These are phyloP conservation scores for Furnarius figulus DNA, from an alignment of 2,113 vertebrate species.

Conservation along the genomic window DNA sequence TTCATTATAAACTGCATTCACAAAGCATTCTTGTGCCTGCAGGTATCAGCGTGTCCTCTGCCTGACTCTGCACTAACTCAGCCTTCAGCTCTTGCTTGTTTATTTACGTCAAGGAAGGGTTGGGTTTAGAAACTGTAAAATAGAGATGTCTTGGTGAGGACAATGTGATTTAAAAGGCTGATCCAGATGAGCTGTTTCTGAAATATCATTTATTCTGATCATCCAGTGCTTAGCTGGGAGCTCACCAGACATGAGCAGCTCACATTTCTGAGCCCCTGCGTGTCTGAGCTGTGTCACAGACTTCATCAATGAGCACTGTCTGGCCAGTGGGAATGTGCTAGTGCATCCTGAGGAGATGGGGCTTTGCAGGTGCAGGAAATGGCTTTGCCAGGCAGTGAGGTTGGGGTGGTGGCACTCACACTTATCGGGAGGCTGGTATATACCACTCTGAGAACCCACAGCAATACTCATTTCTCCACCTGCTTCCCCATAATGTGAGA, in stretches of 20 bases:
- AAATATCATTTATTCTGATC: not conserved
- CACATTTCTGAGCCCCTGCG: accelerated
- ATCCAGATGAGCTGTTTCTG: not conserved
- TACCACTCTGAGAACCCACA: not conserved
- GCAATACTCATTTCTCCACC: not conserved
- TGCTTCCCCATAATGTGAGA: not conserved
- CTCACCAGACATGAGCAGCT: not conserved
- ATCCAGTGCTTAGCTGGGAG: not conserved
- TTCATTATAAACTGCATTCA: not conserved
- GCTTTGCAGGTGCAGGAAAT: slow-evolving; percentile 28
- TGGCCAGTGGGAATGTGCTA: not conserved
- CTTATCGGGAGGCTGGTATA: not conserved
- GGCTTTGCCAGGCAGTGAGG: not conserved
- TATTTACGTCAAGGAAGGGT: not conserved
- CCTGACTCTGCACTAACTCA: not conserved
- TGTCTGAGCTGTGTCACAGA: not conserved
- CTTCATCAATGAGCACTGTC: not conserved
- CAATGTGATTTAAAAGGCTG: not conserved
- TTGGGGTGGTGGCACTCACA: not conserved
- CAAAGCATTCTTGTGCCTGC: not conserved
- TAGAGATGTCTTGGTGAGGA: not conserved
- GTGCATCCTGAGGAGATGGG: not conserved
- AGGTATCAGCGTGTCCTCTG: accelerated
- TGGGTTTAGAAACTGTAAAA: not conserved
- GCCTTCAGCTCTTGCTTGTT: not conserved